These are phyloP conservation scores for Odocoileus hemionus DNA, from an alignment of 2,113 vertebrate genomes.

Conservation along the genomic window DNA sequence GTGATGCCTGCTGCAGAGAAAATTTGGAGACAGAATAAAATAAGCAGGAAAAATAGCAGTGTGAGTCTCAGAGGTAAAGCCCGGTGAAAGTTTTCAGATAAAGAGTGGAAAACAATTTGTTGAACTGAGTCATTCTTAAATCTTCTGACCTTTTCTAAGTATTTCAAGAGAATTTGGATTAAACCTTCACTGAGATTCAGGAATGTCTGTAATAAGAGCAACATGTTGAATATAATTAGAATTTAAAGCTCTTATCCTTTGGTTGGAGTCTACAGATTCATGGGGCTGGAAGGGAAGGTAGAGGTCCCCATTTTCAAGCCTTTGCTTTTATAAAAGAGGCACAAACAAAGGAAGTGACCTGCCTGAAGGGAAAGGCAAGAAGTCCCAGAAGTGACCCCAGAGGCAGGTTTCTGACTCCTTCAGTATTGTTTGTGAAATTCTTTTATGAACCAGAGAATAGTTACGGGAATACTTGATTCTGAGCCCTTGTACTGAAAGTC, in stretches of 20 bases:
- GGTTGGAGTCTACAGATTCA: neutral
- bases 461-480: neutral
- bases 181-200: neutral
- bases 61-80: neutral
- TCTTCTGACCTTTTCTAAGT: constrained; percentile 13
- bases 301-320: neutral
- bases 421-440: neutral
- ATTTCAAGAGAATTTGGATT: neutral
- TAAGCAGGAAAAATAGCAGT: neutral
- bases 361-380: neutral
- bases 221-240: neutral
- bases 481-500: neutral
- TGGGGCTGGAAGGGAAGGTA: neutral
- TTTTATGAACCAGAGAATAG: neutral
- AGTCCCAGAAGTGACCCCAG: neutral
- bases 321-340: neutral
- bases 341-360: neutral
- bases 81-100: neutral
- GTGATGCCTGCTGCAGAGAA: neutral
- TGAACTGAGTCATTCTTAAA: neutral
- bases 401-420: neutral
- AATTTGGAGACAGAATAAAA: neutral
- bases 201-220: neutral
- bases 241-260: neutral
- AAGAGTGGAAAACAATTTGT: neutral